These are phyloP conservation scores for Intellagama lesueurii DNA, from an alignment of 2,797 vertebrate species.

Conservation along the genomic window DNA sequence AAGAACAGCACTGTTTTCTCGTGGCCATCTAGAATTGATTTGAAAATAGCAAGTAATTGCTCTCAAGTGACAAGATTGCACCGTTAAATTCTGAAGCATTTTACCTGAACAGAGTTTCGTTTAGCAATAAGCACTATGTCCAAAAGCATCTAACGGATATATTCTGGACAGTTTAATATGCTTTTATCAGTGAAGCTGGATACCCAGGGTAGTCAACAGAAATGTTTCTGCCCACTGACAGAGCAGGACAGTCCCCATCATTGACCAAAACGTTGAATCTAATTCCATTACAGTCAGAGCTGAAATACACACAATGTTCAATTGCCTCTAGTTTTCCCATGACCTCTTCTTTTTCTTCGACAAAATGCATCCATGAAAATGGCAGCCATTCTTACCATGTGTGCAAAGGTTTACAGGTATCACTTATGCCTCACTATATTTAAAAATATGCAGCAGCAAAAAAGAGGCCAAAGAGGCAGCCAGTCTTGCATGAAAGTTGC, in stretches of 20 bases:
- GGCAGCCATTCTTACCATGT: neutral
- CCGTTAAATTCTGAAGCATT: conserved; percentile 26
- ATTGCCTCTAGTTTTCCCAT: neutral
- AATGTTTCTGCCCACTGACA: neutral
- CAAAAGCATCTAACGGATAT: neutral
- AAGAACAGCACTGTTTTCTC: conserved; percentile 33
- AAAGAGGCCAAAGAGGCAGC: neutral
- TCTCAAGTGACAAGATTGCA: conserved; percentile 35
- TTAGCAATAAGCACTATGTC: conserved; percentile 25
- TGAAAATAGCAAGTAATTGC: conserved; percentile 43
- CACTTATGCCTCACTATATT: no score
- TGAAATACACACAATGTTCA: neutral
- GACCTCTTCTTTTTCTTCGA: neutral
- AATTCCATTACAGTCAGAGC: neutral
- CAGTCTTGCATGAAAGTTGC: neutral
- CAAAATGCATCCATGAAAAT: neutral
- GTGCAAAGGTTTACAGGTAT: neutral
- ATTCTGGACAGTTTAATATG: conserved; percentile 17
- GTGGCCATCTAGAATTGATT: conserved; percentile 37
- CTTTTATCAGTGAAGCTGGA: conserved; percentile 17
- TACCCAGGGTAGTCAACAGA: neutral
- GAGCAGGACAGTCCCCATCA: neutral
- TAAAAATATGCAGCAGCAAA: neutral
- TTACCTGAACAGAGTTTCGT: conserved; percentile 20
- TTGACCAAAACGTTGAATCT: neutral